Evolutionary conservation across 2,797 vertebrate genomes (phyloP).

Genomic region (Onychomys torridus): DNA sequence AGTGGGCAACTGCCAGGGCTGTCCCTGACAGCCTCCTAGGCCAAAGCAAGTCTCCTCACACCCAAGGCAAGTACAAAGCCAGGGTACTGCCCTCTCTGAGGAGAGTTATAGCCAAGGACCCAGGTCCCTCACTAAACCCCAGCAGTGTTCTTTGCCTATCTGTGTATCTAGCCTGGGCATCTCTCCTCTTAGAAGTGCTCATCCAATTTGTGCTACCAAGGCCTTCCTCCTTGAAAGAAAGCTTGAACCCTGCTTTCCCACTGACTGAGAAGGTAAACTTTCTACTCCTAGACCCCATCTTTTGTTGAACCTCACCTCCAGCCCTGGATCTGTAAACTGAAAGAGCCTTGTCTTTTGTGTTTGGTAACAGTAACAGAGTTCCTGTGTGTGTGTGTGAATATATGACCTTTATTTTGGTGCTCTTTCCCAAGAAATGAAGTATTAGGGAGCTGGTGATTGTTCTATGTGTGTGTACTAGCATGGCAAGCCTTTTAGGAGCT

Average conservation of each 20-base stretch:
- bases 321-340: neutral
- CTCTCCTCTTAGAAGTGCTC: neutral
- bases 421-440: neutral
- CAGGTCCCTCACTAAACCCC: rapidly evolving
- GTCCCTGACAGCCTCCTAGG: neutral
- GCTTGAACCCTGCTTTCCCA: neutral
- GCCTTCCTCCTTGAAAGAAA: neutral
- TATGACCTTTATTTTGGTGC: neutral
- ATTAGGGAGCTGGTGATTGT: neutral
- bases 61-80: neutral
- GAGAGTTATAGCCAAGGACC: too few species aligned
- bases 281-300: neutral
- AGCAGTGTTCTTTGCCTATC: rapidly evolving
- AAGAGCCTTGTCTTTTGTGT: neutral
- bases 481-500: neutral
- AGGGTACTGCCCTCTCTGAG: neutral
- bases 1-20: neutral
- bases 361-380: neutral
- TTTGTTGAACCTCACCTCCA: too few species aligned
- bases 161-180: neutral
- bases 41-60: neutral
- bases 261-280: neutral
- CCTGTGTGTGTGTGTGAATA: too few species aligned
- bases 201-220: neutral
- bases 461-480: neutral